phyloP scores from a whole-genome alignment of 2,888 invertebrate genomes.

The Stenchaetothrips biformis region DNA sequence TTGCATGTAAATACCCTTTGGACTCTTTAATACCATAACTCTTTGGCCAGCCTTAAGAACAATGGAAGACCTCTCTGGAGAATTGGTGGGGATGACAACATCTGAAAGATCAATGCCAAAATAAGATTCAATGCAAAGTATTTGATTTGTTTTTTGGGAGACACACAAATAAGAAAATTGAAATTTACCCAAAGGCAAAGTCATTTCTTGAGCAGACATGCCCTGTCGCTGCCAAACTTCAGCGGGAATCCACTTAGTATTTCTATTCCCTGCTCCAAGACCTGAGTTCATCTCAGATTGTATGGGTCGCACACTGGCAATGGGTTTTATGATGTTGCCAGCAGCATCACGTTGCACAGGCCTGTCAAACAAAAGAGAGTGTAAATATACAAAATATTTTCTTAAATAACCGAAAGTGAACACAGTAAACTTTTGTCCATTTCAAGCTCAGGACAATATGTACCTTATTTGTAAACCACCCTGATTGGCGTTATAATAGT shows the following conservation, averaged over 20 bases:
- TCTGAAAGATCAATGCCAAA: conserved; percentile 50
- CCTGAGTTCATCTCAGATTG: conserved; percentile 54
- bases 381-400: neutral
- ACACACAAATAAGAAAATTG: conserved; percentile 25
- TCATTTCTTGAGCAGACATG: conserved; percentile 93
- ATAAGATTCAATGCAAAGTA: conserved; percentile 26
- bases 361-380: conserved; percentile 30
- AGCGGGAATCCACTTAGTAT: conserved; percentile 72
- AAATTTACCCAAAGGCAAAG: conserved; percentile 65
- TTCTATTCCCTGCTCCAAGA: conserved; percentile 46
- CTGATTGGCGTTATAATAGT: conserved; percentile 41
- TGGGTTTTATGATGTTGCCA: conserved; percentile 38
- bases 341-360: conserved; percentile 38
- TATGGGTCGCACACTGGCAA: conserved; percentile 72
- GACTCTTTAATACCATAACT: conserved; percentile 89
- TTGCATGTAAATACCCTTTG: conserved; percentile 94
- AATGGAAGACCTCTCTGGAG: conserved; percentile 82
- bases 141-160: neutral
- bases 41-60: conserved; percentile 90
- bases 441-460: conserved; percentile 27
- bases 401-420: neutral
- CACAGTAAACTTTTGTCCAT: conserved; percentile 29
- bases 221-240: conserved; percentile 90
- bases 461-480: conserved; percentile 39
- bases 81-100: conserved; percentile 88